Percentiles rank a stretch among this genome's conserved stretches.
phyloP scores from a whole-genome alignment of 2,113 vertebrate genomes.

The Cavia porcellus region DNA sequence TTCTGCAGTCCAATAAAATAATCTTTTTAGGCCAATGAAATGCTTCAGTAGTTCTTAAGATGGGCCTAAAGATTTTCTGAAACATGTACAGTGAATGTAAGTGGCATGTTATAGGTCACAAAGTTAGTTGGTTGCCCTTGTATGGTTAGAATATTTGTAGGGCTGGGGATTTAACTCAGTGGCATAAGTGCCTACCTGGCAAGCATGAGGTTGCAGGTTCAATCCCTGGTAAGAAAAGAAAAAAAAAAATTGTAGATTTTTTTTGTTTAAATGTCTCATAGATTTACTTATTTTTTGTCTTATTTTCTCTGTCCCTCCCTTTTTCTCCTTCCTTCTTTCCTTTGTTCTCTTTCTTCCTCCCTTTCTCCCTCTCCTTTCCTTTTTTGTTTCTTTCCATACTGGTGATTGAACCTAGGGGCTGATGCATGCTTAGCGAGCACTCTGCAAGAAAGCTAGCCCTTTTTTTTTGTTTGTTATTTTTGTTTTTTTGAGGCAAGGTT shows the following conservation, averaged over 20 bases:
- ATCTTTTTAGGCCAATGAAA: slow-evolving; percentile 4
- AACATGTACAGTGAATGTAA: background rate
- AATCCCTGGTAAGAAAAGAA: too few relatives aligned
- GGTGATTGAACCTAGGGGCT: background rate
- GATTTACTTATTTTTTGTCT: background rate
- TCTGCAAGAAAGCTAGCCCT: background rate
- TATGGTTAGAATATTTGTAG: slow-evolving; percentile 25
- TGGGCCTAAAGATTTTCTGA: slow-evolving; percentile 52
- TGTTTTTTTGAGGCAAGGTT: background rate
- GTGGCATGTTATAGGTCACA: background rate
- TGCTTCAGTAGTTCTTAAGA: background rate
- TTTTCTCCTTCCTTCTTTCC: background rate
- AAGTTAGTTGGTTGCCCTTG: slow-evolving; percentile 29
- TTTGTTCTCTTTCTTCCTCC: background rate
- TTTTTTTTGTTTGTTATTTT: background rate
- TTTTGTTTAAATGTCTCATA: slow-evolving; percentile 8
- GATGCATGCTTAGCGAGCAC: background rate
- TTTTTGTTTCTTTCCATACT: background rate
- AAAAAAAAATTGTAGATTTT: slow-evolving; percentile 22
- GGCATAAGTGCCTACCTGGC: too few relatives aligned
- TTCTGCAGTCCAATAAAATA: slow-evolving; percentile 54
- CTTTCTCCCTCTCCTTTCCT: background rate
- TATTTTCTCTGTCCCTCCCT: background rate
- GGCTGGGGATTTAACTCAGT: too few relatives aligned
- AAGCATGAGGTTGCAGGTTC: too few relatives aligned